phyloP scores from a whole-genome alignment of 2,888 invertebrate genomes.

The Salpingus planirostris region DNA sequence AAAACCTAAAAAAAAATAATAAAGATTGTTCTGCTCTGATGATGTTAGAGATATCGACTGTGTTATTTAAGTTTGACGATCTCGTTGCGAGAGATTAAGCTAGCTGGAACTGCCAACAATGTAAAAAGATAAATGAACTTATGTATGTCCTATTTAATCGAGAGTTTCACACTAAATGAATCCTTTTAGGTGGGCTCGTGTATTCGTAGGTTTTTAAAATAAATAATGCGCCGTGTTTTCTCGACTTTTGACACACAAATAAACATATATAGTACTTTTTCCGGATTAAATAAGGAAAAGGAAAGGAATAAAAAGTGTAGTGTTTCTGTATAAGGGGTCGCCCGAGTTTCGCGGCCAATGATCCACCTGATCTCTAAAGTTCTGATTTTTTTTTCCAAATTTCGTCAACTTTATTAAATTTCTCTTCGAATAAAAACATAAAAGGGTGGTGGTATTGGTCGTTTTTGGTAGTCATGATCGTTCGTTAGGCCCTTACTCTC shows the following conservation, averaged over 20 bases:
- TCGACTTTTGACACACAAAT: too few relatives aligned
- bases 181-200: too few relatives aligned
- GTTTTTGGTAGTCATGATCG: conserved; percentile 23
- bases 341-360: too few relatives aligned
- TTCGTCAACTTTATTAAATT: too few relatives aligned
- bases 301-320: too few relatives aligned
- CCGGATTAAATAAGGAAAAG: too few relatives aligned
- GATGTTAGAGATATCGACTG: conserved; percentile 30
- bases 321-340: too few relatives aligned
- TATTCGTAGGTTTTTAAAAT: conserved; percentile 36
- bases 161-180: too few relatives aligned
- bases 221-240: conserved; percentile 33
- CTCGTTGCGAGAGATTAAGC: conserved; percentile 39
- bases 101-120: conserved; percentile 45
- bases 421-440: too few relatives aligned
- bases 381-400: too few relatives aligned
- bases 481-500: conserved; percentile 41
- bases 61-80: conserved; percentile 35
- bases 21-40: background rate
- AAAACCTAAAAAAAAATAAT: background rate
- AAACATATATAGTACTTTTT: too few relatives aligned
- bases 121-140: conserved; percentile 40
- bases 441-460: conserved; percentile 25
- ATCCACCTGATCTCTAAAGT: too few relatives aligned
- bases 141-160: conserved; percentile 40